These are phyloP conservation scores for Athalia circularis DNA, from an alignment of 2,888 invertebrate species.

Conservation along the genomic window DNA sequence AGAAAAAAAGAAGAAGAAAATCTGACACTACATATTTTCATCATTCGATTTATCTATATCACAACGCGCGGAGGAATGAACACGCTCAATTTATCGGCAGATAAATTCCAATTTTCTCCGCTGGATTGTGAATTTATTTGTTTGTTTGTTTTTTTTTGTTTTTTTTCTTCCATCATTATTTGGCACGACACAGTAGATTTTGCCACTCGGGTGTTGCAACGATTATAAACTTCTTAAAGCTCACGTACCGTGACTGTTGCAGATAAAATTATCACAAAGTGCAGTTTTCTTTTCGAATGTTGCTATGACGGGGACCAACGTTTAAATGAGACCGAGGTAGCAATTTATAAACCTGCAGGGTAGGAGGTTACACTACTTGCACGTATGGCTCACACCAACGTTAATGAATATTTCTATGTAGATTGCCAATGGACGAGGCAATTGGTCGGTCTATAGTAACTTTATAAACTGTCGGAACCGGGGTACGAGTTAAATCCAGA, in stretches of 20 bases:
- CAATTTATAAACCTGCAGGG: conserved; percentile 5
- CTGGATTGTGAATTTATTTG: neutral
- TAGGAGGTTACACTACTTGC: neutral
- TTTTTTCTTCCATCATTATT: too few relatives aligned
- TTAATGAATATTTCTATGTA: conserved; percentile 10
- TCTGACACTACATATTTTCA: too few relatives aligned
- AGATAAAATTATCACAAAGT: conserved; percentile 32
- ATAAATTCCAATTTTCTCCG: neutral
- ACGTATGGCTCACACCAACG: conserved; percentile 1
- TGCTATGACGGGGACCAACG: conserved; percentile 13
- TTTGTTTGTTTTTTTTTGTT: neutral
- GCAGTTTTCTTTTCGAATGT: conserved; percentile 7
- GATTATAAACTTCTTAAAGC: conserved; percentile 17
- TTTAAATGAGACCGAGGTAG: conserved; percentile 41
- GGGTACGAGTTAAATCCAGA: conserved; percentile 57
- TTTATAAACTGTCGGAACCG: conserved; percentile 33
- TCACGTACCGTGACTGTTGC: neutral
- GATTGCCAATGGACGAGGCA: conserved; percentile 36
- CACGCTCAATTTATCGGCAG: too few relatives aligned
- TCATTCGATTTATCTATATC: too few relatives aligned
- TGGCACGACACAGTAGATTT: conserved; percentile 8
- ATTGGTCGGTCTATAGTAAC: conserved; percentile 40
- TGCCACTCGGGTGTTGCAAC: neutral
- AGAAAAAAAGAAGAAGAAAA: too few relatives aligned
- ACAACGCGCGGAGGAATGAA: too few relatives aligned